phyloP scores from a whole-genome alignment of 2,797 vertebrate species.

The Crocidura indochinensis region DNA sequence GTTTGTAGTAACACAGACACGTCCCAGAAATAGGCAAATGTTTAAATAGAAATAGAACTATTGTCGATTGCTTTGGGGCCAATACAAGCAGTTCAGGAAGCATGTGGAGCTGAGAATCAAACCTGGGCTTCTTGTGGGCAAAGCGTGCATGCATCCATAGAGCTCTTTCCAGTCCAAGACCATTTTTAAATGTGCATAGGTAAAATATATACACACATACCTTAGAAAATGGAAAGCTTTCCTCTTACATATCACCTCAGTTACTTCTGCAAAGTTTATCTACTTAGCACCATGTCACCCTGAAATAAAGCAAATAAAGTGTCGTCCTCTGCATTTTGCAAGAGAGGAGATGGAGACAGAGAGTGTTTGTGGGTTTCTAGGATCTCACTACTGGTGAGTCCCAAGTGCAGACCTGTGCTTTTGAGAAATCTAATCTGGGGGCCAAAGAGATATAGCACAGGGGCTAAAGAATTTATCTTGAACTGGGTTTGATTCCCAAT shows the following conservation, averaged over 20 bases:
- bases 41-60: background rate
- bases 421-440: background rate
- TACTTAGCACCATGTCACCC: background rate
- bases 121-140: no score
- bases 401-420: background rate
- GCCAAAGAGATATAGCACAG: background rate
- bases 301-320: no score
- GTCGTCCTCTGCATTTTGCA: background rate
- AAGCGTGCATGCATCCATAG: no score
- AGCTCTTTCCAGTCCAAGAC: no score
- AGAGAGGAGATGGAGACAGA: conserved; percentile 22
- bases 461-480: background rate
- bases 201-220: background rate
- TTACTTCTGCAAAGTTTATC: background rate
- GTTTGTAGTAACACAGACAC: background rate
- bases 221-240: background rate
- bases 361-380: background rate
- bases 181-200: background rate
- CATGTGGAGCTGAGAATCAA: no score
- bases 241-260: background rate
- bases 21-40: background rate
- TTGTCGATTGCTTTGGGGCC: no score
- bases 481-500: no score
- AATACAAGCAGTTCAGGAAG: no score
- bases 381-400: background rate